Conservation (phyloP, 1,140 invertebrate species). For the Cotesia glomerata region DNA sequence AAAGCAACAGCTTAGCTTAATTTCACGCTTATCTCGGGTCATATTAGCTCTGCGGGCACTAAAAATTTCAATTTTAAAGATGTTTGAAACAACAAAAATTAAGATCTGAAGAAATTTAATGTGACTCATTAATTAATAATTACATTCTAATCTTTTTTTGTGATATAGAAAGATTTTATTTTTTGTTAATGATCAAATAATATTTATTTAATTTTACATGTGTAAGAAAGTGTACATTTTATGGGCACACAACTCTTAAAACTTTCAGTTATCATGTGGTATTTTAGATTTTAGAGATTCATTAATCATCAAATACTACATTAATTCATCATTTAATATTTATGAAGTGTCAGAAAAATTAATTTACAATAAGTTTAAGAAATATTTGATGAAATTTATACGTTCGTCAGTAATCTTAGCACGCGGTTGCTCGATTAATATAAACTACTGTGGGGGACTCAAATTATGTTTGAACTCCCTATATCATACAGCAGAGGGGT, state of each 20-base stretch:
- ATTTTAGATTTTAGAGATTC: too few relatives aligned
- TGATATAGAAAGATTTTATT: too few relatives aligned
- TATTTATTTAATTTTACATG: too few relatives aligned
- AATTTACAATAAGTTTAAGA: neutral
- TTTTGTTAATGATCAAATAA: too few relatives aligned
- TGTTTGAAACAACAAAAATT: neutral
- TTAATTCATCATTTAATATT: too few relatives aligned
- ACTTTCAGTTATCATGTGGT: too few relatives aligned
- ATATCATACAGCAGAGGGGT: neutral
- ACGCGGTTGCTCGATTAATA: constrained; percentile 16
- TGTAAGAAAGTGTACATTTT: too few relatives aligned
- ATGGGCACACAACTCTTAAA: too few relatives aligned
- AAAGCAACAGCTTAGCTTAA: constrained; percentile 15
- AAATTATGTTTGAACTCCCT: neutral
- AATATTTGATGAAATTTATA: neutral
- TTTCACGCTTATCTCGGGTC: constrained; percentile 15
- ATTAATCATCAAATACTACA: too few relatives aligned
- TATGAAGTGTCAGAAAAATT: neutral
- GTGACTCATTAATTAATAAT: too few relatives aligned
- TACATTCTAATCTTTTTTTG: too few relatives aligned
- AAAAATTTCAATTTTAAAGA: neutral
- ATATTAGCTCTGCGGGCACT: neutral
- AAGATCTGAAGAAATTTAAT: too few relatives aligned
- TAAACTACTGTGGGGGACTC: neutral
- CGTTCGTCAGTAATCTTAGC: neutral